A percentile compares a stretch with the other conserved stretches of the same genome.
Evolutionary conservation across 2,113 vertebrate species (phyloP).

Genomic region (Sebastes schlegelii): DNA sequence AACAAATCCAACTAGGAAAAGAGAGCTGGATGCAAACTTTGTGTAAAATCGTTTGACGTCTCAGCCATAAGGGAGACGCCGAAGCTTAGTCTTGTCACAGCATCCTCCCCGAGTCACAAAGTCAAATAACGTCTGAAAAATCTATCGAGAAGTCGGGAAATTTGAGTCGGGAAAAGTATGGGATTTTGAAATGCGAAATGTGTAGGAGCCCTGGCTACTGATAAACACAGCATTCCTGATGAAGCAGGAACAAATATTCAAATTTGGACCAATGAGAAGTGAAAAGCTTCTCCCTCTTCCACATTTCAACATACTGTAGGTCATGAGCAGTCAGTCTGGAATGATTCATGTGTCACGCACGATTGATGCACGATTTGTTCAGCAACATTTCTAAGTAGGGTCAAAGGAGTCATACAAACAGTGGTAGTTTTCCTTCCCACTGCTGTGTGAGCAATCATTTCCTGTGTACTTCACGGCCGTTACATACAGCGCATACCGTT

Average conservation of each 20-base stretch:
- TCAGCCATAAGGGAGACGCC: no score
- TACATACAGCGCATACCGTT: neutral
- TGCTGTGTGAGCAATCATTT: constrained; percentile 65
- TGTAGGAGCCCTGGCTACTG: no score
- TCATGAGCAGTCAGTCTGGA: neutral
- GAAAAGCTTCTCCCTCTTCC: neutral
- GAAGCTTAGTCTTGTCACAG: no score
- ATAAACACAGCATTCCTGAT: neutral
- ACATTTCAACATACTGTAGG: constrained; percentile 23
- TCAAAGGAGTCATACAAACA: constrained; percentile 39
- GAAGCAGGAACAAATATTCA: neutral
- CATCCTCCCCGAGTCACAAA: no score
- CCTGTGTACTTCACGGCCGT: constrained; percentile 53
- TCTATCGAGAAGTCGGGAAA: no score
- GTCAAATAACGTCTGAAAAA: no score
- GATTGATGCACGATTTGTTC: constrained; percentile 42
- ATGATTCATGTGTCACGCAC: constrained; percentile 59
- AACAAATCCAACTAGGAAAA: no score
- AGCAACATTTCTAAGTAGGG: constrained; percentile 17
- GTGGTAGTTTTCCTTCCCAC: constrained; percentile 16
- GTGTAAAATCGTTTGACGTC: no score
- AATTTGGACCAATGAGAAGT: neutral
- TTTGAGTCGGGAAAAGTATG: no score
- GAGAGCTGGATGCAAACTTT: no score
- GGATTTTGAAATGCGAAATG: no score